Conservation (phyloP, 2,113 vertebrate genomes). For the Rhea americana region DNA sequence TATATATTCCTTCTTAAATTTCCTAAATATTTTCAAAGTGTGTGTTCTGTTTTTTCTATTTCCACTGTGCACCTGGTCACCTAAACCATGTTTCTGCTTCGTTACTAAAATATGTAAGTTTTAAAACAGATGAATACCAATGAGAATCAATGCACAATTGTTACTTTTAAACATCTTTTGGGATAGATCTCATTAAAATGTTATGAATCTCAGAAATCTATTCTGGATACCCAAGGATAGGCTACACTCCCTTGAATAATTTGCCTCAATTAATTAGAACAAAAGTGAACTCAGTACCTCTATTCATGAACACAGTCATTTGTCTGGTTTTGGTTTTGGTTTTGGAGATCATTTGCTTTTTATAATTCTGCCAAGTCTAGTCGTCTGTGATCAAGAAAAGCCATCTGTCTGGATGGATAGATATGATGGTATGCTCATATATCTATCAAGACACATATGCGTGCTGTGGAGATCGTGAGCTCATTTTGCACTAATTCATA, state of each 20-base stretch:
- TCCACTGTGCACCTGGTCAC: background rate
- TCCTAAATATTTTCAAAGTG: background rate
- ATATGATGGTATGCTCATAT: background rate
- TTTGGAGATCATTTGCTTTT: background rate
- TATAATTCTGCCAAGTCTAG: background rate
- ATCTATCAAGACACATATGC: slow-evolving; percentile 42
- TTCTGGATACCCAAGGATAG: background rate
- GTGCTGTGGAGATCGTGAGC: background rate
- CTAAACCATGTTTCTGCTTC: background rate
- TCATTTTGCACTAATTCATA: slow-evolving; percentile 44
- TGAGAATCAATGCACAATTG: background rate
- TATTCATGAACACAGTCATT: background rate
- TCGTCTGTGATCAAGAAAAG: slow-evolving; percentile 54
- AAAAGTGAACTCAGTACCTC: background rate
- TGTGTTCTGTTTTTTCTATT: background rate
- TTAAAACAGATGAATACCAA: background rate
- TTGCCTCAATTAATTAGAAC: background rate
- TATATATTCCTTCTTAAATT: background rate
- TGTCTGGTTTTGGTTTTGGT: background rate
- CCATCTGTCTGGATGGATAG: background rate
- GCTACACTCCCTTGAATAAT: background rate
- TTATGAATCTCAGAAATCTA: background rate
- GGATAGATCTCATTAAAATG: background rate
- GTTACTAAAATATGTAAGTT: background rate
- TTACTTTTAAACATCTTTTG: background rate